These are phyloP conservation scores for Delia radicum DNA, from an alignment of 1,140 invertebrate species.

Conservation along the genomic window DNA sequence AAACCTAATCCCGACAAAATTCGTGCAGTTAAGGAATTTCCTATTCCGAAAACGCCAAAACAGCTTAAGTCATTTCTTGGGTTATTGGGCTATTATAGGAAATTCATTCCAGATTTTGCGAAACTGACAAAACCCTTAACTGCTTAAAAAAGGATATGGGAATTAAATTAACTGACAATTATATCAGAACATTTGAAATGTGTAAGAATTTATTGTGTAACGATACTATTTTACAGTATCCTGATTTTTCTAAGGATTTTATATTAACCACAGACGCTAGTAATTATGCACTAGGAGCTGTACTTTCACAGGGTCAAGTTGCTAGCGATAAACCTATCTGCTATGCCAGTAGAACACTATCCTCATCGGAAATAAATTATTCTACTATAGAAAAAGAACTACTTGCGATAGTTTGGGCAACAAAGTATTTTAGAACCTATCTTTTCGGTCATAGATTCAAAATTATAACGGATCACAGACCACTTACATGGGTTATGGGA, in stretches of 20 bases:
- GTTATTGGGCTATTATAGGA: not conserved
- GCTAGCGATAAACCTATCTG: too few species aligned
- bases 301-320: too few species aligned
- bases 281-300: too few species aligned
- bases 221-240: constrained; percentile 15
- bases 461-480: constrained; percentile 60
- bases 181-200: not conserved
- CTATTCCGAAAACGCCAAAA: not conserved
- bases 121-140: constrained; percentile 1
- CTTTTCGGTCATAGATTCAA: constrained; percentile 58
- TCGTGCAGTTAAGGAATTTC: not conserved
- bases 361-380: too few species aligned
- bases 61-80: not conserved
- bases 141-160: not conserved
- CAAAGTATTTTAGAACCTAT: constrained; percentile 58
- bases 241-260: too few species aligned
- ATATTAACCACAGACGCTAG: too few species aligned
- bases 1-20: not conserved
- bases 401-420: too few species aligned
- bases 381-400: not conserved
- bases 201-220: constrained; percentile 25
- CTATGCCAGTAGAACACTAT: too few species aligned
- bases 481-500: too few species aligned
- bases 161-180: constrained; percentile 11
- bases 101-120: too few species aligned